Evolutionary conservation across 2,888 invertebrate genomes (phyloP), one percentile per base, ranked within the genome.

Genomic region (Cenopis cana): DNA sequence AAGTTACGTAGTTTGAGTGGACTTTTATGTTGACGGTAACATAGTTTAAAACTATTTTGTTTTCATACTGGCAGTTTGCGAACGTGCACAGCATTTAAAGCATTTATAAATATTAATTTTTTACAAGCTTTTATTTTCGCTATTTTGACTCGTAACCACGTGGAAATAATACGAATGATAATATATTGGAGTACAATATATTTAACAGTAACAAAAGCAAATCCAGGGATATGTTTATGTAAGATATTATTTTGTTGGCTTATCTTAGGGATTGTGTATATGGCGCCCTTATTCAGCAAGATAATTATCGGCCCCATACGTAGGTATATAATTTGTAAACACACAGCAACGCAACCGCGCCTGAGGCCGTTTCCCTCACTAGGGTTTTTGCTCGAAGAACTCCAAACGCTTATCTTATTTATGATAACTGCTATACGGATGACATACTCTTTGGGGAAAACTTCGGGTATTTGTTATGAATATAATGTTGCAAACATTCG

Each of bases 361-460:
- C 87, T 71, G 69, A 68, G 85, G 89, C 85, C 56, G 76, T 80
- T 78, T 77, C 81, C 80, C 80, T 79, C 78, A 79, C 78, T 82
- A 79, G 76, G 81, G 82, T 82, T 88, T 88, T 89, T 87, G 79
- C 80, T 79, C 79, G 80, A 84, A 81, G 79, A 79, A 78, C 82
- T 78, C 76, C 75, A 71, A 81, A 77, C 75, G 84, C 85, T 89
- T 89, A 90, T 90, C 89, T 87, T 86, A 82, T 89, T 87, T 87
- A 85, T 81, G 83, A 85, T 86, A 85, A 85, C 85, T 86, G 82
- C 84, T 84, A 79, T 72, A 73, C 76, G 75, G 68, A 76, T 79
- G 80, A 78, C 78, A 77, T 79, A 81, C 82, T 81, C 83, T 83
- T 85, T 78, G 74, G 83, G 86, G 84, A 82, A 76, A 84, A 83